phyloP scores from a whole-genome alignment of 2,888 invertebrate genomes.

The Diogma glabrata region DNA sequence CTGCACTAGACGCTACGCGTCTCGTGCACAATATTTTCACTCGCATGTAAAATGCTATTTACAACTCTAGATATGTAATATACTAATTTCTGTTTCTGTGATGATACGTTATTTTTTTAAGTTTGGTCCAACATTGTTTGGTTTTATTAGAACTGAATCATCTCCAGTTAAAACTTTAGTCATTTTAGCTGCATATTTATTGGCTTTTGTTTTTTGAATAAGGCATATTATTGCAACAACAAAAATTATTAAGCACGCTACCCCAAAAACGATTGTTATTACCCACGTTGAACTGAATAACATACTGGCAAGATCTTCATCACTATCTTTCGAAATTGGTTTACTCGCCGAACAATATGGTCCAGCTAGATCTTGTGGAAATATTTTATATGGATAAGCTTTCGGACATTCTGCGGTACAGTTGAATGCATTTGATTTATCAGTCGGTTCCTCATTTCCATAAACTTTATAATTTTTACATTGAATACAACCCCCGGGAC shows the following conservation, averaged over 20 bases:
- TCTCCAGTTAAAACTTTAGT: slow-evolving; percentile 84
- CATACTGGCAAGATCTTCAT: neutral
- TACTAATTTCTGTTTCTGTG: slow-evolving; percentile 84
- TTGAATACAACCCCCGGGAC: slow-evolving; percentile 59
- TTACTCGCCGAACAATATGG: slow-evolving; percentile 66
- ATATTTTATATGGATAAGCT: slow-evolving; percentile 65
- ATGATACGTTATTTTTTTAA: slow-evolving; percentile 84
- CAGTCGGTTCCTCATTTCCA: slow-evolving; percentile 43
- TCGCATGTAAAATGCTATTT: too few species aligned
- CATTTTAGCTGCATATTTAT: slow-evolving; percentile 86
- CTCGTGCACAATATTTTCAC: too few species aligned
- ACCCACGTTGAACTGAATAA: neutral
- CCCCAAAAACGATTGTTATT: slow-evolving; percentile 25
- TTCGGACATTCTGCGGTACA: slow-evolving; percentile 76
- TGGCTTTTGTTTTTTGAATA: slow-evolving; percentile 68
- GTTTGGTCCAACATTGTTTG: slow-evolving; percentile 88
- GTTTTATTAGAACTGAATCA: slow-evolving; percentile 81
- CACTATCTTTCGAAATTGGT: slow-evolving; percentile 26
- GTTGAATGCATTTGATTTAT: slow-evolving; percentile 60
- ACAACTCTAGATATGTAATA: too few species aligned
- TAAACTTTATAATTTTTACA: slow-evolving; percentile 70
- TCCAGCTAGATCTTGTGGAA: slow-evolving; percentile 56
- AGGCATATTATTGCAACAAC: slow-evolving; percentile 43
- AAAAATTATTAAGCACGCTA: slow-evolving; percentile 18
- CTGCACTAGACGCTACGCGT: too few species aligned